phyloP scores from a whole-genome alignment of 2,113 vertebrate genomes.

The Phylloscopus trochiloides region DNA sequence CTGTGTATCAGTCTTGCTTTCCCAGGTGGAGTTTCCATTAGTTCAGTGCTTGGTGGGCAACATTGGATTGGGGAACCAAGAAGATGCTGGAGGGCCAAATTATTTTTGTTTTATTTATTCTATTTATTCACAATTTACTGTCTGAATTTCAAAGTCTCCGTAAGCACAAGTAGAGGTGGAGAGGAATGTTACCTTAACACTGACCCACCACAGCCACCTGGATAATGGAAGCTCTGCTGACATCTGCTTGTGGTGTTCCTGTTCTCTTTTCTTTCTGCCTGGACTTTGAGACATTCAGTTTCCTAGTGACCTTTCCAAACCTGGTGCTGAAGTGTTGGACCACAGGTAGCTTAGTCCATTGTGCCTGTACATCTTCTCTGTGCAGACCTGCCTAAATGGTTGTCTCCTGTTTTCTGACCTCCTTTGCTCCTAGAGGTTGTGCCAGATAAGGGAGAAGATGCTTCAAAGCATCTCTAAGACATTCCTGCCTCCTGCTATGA shows the following conservation, averaged over 20 bases:
- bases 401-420: neutral
- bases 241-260: constrained; percentile 49
- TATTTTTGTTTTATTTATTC: neutral
- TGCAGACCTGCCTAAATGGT: neutral
- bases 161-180: neutral
- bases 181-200: neutral
- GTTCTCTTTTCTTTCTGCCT: constrained; percentile 30
- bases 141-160: neutral
- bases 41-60: neutral
- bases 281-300: constrained; percentile 18
- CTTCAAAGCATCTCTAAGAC: neutral
- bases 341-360: neutral
- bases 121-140: neutral
- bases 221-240: constrained; percentile 68
- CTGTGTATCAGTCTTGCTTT: constrained; percentile 53
- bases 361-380: neutral
- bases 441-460: neutral
- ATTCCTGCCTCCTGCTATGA: neutral
- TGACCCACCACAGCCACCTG: neutral
- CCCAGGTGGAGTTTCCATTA: constrained; percentile 64
- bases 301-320: constrained; percentile 57
- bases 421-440: neutral
- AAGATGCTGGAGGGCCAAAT: neutral
- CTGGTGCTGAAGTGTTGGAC: constrained; percentile 42
- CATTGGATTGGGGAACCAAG: neutral